Percentiles rank a stretch among this genome's conserved stretches.
phyloP scores from a whole-genome alignment of 2,113 vertebrate genomes.

The Porphyrio hochstetteri region DNA sequence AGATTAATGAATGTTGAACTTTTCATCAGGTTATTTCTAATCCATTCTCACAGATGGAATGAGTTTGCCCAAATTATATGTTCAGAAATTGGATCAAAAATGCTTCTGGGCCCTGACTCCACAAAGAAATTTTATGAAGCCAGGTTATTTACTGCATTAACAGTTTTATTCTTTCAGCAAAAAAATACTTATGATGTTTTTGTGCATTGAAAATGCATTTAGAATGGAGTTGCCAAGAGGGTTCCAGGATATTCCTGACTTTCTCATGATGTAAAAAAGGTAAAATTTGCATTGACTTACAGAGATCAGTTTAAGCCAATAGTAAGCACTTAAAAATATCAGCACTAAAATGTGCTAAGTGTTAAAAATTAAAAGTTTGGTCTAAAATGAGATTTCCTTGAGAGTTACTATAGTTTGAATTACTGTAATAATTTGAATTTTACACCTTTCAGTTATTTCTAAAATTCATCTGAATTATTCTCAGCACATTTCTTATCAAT shows the following conservation, averaged over 20 bases:
- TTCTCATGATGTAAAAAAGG: background rate
- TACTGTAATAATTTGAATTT: constrained; percentile 26
- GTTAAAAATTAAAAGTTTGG: background rate
- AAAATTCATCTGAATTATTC: constrained; percentile 17
- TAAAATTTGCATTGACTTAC: background rate
- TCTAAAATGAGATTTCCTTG: constrained; percentile 21
- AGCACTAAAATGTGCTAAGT: background rate
- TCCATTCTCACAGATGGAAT: background rate
- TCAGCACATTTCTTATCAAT: constrained; percentile 11
- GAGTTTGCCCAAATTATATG: background rate
- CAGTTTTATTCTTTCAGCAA: background rate
- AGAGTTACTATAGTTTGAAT: background rate
- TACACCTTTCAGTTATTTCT: constrained; percentile 10
- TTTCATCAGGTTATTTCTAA: background rate
- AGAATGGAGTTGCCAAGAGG: background rate
- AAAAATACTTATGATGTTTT: background rate
- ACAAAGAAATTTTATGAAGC: background rate
- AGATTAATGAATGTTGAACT: background rate
- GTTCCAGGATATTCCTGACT: background rate
- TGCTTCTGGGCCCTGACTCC: background rate
- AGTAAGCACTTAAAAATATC: background rate
- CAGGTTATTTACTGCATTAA: background rate
- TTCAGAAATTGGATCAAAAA: background rate
- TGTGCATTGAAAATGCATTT: background rate
- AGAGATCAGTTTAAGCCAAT: background rate